Evolutionary conservation across 2,888 invertebrate species (phyloP).

Genomic region (Carterocephalus palaemon): DNA sequence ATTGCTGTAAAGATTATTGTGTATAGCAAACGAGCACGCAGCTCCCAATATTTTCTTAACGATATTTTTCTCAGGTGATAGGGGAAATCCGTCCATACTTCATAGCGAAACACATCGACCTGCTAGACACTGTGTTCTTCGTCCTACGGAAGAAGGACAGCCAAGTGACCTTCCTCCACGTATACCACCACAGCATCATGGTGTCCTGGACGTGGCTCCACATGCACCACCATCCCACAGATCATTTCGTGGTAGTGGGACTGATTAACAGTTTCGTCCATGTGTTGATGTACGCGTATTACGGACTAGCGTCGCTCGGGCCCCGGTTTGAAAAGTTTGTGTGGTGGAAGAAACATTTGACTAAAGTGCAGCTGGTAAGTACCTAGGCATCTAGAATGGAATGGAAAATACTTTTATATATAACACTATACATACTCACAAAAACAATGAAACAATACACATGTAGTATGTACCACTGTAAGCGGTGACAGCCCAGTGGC

Average conservation of each 20-base stretch:
- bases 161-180: constrained; percentile 92
- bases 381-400: too few species aligned
- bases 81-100: constrained; percentile 83
- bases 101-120: constrained; percentile 87
- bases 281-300: constrained; percentile 90
- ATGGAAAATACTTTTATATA: too few species aligned
- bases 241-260: constrained; percentile 86
- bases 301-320: constrained; percentile 86
- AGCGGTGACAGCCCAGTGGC: too few species aligned
- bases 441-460: too few species aligned
- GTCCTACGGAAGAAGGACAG: constrained; percentile 87
- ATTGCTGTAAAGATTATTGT: too few species aligned
- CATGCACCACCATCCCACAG: constrained; percentile 85
- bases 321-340: constrained; percentile 85
- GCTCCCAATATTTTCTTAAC: too few species aligned
- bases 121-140: constrained; percentile 91
- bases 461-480: too few species aligned
- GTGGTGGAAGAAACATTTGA: constrained; percentile 94
- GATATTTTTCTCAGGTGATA: constrained; percentile 61
- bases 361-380: constrained; percentile 86
- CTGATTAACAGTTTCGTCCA: constrained; percentile 88
- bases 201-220: constrained; percentile 89
- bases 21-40: too few species aligned
- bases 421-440: too few species aligned
- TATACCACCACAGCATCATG: constrained; percentile 91